Base-by-base conservation (phyloP, 2,888 invertebrate genomes). In the Mythimna loreyi region DNA sequence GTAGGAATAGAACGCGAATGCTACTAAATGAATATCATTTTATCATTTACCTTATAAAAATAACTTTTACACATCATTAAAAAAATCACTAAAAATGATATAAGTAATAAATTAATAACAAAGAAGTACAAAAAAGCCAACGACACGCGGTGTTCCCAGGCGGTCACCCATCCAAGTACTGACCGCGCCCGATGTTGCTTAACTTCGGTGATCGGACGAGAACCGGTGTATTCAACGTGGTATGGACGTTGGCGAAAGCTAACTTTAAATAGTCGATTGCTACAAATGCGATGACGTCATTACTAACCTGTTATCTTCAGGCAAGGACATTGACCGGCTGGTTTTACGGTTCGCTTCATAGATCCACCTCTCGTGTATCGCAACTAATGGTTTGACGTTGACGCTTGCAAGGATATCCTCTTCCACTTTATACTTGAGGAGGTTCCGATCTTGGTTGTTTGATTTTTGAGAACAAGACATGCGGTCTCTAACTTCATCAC, bases 341-440 rank as follows among this genome's bases (percentile, higher is more conserved):
- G 91, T 90, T 78, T 94, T 95, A 77, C 90, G 90, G 45, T 92
- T 94, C 1, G 95, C 95, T 81, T 96, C 96, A 71, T 93, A 91
- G 61, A 96, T 96, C 96, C 96, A 96, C 52, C 87, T 86, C 85
- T 96, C 96, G 80, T 96, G 96, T 67, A 95, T 95, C 0, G 96
- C 96, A 0, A 96, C 96, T 40, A 96, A 80, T 0, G 96, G 96
- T 67, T 94, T 94, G 28, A 96, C 95, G 64, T 91, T 93, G 3
- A 96, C 91, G 0, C 83, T 89, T 0, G 94, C 90, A 0, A 95
- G 82, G 0, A 90, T 86, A 0, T 94, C 94, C 3, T 94, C 94
- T 36, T 92, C 93, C 3, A 89, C 72, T 62, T 84, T 89, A 47
- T 71, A 80, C 61, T 87, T 91, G 36, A 72, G 49, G 19, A 61